Evolutionary conservation across 2,113 vertebrate genomes (phyloP), one percentile per base, ranked within the genome.

Genomic region (Cettia cetti): DNA sequence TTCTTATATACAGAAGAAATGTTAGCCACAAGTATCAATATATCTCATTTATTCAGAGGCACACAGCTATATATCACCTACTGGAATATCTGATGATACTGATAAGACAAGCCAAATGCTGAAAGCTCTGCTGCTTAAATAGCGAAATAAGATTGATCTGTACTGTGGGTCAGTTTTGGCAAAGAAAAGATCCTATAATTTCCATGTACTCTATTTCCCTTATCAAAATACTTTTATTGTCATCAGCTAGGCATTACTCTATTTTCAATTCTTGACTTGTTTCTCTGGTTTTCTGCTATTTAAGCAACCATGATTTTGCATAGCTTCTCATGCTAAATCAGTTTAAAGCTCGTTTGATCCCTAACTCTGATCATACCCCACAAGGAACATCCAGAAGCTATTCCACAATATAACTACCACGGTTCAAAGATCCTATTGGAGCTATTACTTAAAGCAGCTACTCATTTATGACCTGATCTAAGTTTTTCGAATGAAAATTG

Each of bases 101-200:
- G 33, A 57, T 42, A 89, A 93, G 35, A 50, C 40, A 93, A 94
- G 82, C 68, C 88, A 95, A 95, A 86, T 72, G n/a, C 37, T 94
- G 77, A 92, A 94, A 96, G 72, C 44, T 89, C 53, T 86, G 33
- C n/a, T 65, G 31, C 47, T 74, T 74, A 37, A 79, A 76, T 35
- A 82, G 50, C 79, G 66, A 90, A 91, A 84, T 63, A 63, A 76
- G 54, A 93, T 39, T 77, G 39, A 92, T 81, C 85, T 11, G 56
- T 28, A 57, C 63, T 28, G 21, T 13, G 5, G 35, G 60, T 60
- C 70, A 79, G 35, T 61, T 94, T 92, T 86, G 81, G 75, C 35
- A 87, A 83, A 75, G 26, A 56, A 82, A 91, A 86, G 17, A 28
- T 76, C 17, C 45, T 72, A 5, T 65, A 35, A 71, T 77, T 88